phyloP scores from a whole-genome alignment of 2,888 invertebrate species.

The Pseudeuparius sepicola region DNA sequence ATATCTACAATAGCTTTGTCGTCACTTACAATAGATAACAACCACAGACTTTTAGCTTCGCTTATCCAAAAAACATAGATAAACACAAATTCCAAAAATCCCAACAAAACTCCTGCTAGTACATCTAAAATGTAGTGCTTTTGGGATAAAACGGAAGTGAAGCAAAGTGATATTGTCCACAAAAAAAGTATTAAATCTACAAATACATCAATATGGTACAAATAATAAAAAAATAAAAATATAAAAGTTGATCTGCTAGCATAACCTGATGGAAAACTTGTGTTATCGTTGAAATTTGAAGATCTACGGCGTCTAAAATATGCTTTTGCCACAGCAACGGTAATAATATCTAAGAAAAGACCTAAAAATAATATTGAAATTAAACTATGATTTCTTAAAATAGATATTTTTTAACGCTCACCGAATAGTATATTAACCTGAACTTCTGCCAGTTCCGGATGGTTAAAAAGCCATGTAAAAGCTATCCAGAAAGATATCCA shows the following conservation, averaged over 20 bases:
- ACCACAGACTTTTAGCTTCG: too few relatives aligned
- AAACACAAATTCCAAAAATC: too few relatives aligned
- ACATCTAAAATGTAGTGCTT: conserved; percentile 86
- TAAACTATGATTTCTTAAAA: too few relatives aligned
- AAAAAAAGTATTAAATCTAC: conserved; percentile 54
- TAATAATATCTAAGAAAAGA: conserved; percentile 67
- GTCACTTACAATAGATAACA: too few relatives aligned
- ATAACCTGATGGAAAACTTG: conserved; percentile 92
- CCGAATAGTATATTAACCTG: conserved; percentile 81
- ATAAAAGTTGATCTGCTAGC: conserved; percentile 75
- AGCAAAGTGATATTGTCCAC: conserved; percentile 65
- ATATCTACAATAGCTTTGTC: too few relatives aligned
- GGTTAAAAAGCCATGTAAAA: conserved; percentile 67
- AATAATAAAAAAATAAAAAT: conserved; percentile 56
- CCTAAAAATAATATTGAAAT: conserved; percentile 46
- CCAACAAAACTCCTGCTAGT: conserved; percentile 61
- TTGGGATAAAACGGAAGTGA: conserved; percentile 73
- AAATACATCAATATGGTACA: conserved; percentile 51
- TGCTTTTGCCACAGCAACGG: conserved; percentile 71
- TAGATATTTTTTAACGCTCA: conserved; percentile 36
- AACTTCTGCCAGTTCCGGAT: conserved; percentile 60
- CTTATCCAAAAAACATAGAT: too few relatives aligned
- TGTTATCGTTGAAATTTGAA: conserved; percentile 49
- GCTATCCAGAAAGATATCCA: conserved; percentile 73
- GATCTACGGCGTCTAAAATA: conserved; percentile 69